Evolutionary conservation across 2,113 vertebrate genomes (phyloP).

Genomic region (Cyphomyrus plagiostoma): DNA sequence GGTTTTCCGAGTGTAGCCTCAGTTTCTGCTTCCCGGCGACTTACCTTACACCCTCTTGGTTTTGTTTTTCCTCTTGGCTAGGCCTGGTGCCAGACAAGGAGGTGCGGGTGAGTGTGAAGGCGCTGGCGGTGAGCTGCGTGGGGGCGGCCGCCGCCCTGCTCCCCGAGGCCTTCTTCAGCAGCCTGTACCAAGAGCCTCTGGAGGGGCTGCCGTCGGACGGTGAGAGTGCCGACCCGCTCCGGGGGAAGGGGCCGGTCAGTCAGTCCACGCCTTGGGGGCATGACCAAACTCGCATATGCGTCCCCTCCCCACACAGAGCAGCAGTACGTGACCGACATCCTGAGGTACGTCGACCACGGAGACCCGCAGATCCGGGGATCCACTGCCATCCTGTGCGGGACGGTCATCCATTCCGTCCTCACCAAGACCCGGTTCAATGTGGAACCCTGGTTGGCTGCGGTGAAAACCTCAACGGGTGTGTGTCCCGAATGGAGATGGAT

Average conservation of each 20-base stretch:
- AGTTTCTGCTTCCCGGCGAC: background rate
- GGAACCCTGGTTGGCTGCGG: slow-evolving; percentile 70
- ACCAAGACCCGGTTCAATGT: slow-evolving; percentile 79
- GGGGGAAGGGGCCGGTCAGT: too few relatives aligned
- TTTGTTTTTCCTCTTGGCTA: slow-evolving; percentile 32
- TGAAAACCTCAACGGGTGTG: slow-evolving; percentile 74
- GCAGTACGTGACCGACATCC: slow-evolving; percentile 83
- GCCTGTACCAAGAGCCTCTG: slow-evolving; percentile 75
- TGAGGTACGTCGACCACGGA: slow-evolving; percentile 79
- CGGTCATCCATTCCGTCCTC: slow-evolving; percentile 77
- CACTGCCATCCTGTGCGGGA: slow-evolving; percentile 84
- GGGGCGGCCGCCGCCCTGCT: slow-evolving; percentile 80
- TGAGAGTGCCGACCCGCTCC: slow-evolving; percentile 34
- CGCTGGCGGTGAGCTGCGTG: slow-evolving; percentile 86
- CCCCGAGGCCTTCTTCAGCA: slow-evolving; percentile 88
- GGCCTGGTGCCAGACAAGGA: slow-evolving; percentile 86
- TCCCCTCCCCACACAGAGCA: slow-evolving; percentile 66
- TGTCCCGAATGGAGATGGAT: background rate
- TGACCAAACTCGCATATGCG: background rate
- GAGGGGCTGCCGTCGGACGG: slow-evolving; percentile 65
- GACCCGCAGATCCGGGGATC: slow-evolving; percentile 93
- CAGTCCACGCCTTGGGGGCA: background rate
- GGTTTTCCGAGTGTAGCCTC: background rate
- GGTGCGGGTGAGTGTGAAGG: slow-evolving; percentile 93
- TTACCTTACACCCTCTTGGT: background rate